Percentiles rank a stretch among this genome's conserved stretches.
Conservation (phyloP, 2,888 invertebrate genomes). For the Spatulosminthurus flaviceps region DNA sequence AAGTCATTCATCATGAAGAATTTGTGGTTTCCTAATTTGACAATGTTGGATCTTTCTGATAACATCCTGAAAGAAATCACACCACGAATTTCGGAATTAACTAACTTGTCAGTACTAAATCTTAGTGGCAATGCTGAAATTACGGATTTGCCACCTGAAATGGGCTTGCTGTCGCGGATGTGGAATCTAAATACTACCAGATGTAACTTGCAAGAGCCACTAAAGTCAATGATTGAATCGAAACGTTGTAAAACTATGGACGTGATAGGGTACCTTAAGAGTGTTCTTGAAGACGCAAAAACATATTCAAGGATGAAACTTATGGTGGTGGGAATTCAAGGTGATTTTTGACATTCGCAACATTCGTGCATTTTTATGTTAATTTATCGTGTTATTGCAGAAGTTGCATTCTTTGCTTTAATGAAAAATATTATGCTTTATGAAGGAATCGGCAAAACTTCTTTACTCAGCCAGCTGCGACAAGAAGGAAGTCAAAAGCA, state of each 20-base stretch:
- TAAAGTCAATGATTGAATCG: constrained; percentile 88
- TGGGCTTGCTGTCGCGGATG: constrained; percentile 91
- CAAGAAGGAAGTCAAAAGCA: constrained; percentile 77
- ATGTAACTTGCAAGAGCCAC: constrained; percentile 86
- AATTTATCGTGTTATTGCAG: no score
- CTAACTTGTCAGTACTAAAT: constrained; percentile 91
- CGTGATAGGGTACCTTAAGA: constrained; percentile 88
- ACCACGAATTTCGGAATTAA: constrained; percentile 82
- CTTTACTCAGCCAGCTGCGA: constrained; percentile 84
- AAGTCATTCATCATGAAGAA: constrained; percentile 68
- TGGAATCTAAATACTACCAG: constrained; percentile 96
- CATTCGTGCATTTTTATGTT: no score
- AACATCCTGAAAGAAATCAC: constrained; percentile 85
- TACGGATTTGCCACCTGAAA: constrained; percentile 89
- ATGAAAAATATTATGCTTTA: no score
- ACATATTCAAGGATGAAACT: constrained; percentile 95
- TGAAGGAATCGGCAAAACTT: constrained; percentile 80
- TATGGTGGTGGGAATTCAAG: constrained; percentile 93
- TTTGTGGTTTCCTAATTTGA: constrained; percentile 90
- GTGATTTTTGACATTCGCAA: no score
- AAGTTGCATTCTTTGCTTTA: no score
- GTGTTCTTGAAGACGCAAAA: constrained; percentile 86
- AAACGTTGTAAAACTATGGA: constrained; percentile 96
- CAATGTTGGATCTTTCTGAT: constrained; percentile 93
- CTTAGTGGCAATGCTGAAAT: constrained; percentile 87